Base-by-base conservation (phyloP, 2,113 vertebrate genomes). In the Setophaga kirtlandii region DNA sequence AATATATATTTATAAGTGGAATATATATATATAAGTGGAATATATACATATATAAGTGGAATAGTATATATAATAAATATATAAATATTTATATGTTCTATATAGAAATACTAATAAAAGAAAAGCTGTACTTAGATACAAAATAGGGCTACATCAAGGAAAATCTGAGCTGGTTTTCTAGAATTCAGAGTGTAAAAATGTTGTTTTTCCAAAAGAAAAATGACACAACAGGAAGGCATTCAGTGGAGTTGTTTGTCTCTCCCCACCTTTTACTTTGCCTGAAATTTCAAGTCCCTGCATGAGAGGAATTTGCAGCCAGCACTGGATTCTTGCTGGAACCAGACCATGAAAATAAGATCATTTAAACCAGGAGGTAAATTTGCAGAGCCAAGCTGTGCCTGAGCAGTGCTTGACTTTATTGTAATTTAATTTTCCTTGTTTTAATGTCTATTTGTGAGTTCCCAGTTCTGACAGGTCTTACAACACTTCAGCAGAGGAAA, bases 391-490 rank as follows among this genome's bases (percentile, higher is more conserved):
- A 55, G 50, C 67, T 84, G 53, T 47, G 58, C 8, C 76, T 62
- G 12, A 56, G 58, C 68, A 81, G 49, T 6, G 73, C 20, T n/a
- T 44, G 46, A 56, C 60, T 85, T 70, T 0, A 44, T 0, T 53
- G 46, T 0, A 41, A 24, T 44, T 74, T 14, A 41, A 49, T 88
- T 94, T 30, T 21, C 41, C 33, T 44, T 42, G 12, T 11, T 74
- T 73, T 33, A 6, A 39, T 22, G 15, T 1, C 2, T 23, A 0
- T 0, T 7, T 21, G 11, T 0, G 18, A 63, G 35, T 21, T 63
- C 37, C 35, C 69, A 52, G 12, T 3, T 50, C 52, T 33, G 33
- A 17, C n/a, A 30, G 65, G n/a, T 10, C 20, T 10, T 30, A 28
- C 11, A 53, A 47, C n/a, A 11, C 53, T 83, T 73, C 0, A 73